Evolutionary conservation across 2,888 invertebrate species (phyloP).

Genomic region (Eupithecia dodoneata): DNA sequence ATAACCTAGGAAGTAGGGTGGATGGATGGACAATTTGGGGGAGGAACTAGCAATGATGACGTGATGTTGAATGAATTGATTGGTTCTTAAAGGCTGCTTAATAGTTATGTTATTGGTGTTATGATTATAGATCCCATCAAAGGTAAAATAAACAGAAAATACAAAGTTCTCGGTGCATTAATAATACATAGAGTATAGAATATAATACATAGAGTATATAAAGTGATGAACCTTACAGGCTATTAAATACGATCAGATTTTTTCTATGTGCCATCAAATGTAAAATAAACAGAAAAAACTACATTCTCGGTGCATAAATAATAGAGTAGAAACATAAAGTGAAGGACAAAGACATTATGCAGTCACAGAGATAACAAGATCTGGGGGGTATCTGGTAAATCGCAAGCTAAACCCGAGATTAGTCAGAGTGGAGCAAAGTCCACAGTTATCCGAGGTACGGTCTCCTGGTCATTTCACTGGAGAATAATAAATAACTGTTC

Average conservation of each 20-base stretch:
- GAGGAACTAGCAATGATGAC: too few species aligned
- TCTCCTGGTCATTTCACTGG: constrained; percentile 33
- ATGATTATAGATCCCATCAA: too few species aligned
- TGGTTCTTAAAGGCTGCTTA: too few species aligned
- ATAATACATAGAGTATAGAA: too few species aligned
- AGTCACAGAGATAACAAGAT: constrained; percentile 51
- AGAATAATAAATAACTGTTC: constrained; percentile 39
- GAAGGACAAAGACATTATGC: constrained; percentile 43
- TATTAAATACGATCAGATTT: not conserved
- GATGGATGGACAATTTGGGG: too few species aligned
- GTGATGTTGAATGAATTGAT: too few species aligned
- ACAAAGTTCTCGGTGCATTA: too few species aligned
- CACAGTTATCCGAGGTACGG: constrained; percentile 44
- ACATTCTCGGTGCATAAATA: not conserved
- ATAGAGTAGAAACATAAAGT: not conserved
- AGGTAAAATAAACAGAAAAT: too few species aligned
- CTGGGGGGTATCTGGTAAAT: constrained; percentile 45
- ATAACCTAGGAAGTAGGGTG: not conserved
- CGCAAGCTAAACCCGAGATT: constrained; percentile 49
- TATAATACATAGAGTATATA: too few species aligned
- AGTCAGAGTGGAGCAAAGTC: constrained; percentile 39
- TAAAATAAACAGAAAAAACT: not conserved
- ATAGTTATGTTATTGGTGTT: too few species aligned
- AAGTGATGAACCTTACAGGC: not conserved
- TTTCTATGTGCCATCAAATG: not conserved